Evolutionary conservation across 2,113 vertebrate genomes (phyloP).

Genomic region (Sakesphorus luctuosus): DNA sequence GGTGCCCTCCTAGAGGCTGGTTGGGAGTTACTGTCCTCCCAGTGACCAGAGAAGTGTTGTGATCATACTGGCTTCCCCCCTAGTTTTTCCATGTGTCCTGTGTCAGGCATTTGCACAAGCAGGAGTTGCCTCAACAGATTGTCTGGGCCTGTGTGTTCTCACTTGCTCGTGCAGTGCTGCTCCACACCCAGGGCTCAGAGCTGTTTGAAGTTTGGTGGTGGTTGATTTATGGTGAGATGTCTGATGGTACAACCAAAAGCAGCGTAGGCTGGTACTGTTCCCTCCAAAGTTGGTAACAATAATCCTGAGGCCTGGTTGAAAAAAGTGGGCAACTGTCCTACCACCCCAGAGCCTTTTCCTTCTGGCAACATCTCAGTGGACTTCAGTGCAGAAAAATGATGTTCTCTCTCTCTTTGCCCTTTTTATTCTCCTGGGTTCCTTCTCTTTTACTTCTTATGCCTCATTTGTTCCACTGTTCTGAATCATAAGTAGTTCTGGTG

Average conservation of each 20-base stretch:
- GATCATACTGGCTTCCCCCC: not conserved
- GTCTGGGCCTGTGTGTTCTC: not conserved
- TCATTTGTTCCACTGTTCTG: not conserved
- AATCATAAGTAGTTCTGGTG: constrained; percentile 1
- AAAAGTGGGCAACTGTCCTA: not conserved
- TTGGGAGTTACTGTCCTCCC: not conserved
- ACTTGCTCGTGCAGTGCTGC: not conserved
- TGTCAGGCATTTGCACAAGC: not conserved
- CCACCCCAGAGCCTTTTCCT: not conserved
- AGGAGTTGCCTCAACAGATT: not conserved
- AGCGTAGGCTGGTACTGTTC: not conserved
- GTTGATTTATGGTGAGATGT: not conserved
- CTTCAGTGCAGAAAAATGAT: not conserved
- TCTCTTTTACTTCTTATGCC: not conserved
- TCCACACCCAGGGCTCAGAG: not conserved
- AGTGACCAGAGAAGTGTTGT: not conserved
- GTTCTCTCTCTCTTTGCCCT: not conserved
- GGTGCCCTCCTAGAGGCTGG: not conserved
- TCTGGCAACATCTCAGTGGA: not conserved
- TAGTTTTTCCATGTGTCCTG: not conserved
- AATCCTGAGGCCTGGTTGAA: not conserved
- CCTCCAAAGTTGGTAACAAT: not conserved
- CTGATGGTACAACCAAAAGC: not conserved
- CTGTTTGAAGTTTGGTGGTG: not conserved
- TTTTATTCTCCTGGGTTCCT: not conserved